Evolutionary conservation across 2,888 invertebrate species (phyloP).

Genomic region (Xestia rhomboidea): DNA sequence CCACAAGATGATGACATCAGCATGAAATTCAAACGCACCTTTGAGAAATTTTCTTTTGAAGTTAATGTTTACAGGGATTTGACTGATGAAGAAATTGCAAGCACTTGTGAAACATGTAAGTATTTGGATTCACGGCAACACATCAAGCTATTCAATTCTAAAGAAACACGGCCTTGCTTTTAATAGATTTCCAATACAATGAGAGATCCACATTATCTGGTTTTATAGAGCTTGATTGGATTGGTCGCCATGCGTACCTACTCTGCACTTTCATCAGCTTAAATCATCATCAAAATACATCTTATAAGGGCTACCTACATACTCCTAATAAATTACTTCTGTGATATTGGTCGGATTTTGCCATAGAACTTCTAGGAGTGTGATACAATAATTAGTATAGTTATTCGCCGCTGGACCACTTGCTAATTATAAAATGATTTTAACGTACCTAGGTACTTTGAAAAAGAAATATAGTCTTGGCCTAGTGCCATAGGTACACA

Average conservation of each 20-base stretch:
- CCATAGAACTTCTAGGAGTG: neutral
- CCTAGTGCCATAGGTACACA: neutral
- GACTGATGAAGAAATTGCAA: conserved; percentile 55
- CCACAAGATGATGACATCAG: conserved; percentile 19
- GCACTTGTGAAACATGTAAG: conserved; percentile 57
- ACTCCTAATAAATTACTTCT: neutral
- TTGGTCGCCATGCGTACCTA: neutral
- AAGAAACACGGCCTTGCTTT: no score
- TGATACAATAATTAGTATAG: neutral
- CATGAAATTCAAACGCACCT: conserved; percentile 50
- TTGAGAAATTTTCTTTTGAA: conserved; percentile 49
- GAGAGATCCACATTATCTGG: no score
- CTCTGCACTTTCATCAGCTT: neutral
- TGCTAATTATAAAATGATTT: neutral
- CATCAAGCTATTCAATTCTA: no score
- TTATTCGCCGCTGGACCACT: neutral
- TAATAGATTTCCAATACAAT: no score
- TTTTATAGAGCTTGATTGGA: no score
- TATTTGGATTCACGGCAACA: neutral
- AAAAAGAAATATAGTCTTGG: neutral
- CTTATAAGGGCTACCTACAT: neutral
- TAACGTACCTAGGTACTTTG: no score
- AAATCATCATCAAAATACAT: neutral
- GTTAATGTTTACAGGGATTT: conserved; percentile 40
- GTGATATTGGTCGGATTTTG: neutral